A percentile compares a stretch with the other conserved stretches of the same genome.
phyloP scores from a whole-genome alignment of 2,113 vertebrate genomes.

The Spermophilus dauricus region DNA sequence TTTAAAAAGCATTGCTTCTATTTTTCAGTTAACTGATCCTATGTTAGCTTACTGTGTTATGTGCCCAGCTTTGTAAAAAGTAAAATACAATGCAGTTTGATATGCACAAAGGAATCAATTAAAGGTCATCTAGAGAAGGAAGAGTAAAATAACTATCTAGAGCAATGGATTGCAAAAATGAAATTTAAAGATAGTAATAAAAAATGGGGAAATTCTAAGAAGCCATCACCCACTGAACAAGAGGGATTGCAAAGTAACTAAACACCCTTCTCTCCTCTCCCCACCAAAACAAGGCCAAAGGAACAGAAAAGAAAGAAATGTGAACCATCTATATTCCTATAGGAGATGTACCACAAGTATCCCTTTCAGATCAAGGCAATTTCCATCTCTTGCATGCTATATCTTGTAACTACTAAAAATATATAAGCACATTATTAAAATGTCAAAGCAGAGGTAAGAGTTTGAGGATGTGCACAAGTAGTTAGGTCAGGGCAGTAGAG shows the following conservation, averaged over 20 bases:
- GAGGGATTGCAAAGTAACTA: neutral
- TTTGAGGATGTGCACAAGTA: neutral
- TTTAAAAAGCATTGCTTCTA: neutral
- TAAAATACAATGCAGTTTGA: neutral
- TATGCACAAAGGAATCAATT: neutral
- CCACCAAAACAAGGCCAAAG: neutral
- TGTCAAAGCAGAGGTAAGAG: neutral
- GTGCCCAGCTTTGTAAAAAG: neutral
- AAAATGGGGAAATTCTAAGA: neutral
- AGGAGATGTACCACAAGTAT: neutral
- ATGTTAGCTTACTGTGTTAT: neutral
- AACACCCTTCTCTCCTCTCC: neutral
- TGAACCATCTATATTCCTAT: too few relatives aligned
- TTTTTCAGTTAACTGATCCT: neutral
- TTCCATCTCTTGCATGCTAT: neutral
- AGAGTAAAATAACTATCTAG: neutral
- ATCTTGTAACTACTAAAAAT: constrained; percentile 7
- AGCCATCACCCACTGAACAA: neutral
- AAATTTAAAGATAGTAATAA: neutral
- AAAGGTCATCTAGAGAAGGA: neutral
- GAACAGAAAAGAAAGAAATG: neutral
- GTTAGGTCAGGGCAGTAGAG: neutral
- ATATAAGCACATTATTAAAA: neutral
- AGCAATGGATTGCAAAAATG: neutral
- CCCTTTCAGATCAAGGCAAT: neutral